phyloP scores from a whole-genome alignment of 2,797 vertebrate genomes.

The Rhabdophis nuchalis region DNA sequence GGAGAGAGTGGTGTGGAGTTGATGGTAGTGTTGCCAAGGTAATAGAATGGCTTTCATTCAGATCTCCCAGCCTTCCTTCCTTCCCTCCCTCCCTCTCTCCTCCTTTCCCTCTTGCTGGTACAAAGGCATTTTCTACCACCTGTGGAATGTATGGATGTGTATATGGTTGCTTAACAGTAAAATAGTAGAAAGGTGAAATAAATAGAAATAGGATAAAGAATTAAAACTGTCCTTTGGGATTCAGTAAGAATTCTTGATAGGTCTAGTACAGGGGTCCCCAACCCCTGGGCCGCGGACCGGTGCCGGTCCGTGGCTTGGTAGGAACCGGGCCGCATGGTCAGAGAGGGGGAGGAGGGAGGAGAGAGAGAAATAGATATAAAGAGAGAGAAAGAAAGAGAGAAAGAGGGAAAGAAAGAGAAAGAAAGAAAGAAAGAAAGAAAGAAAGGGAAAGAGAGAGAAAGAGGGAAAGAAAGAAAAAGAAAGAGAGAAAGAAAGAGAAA shows the following conservation, averaged over 20 bases:
- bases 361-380: too few relatives aligned
- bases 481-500: too few relatives aligned
- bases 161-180: background rate
- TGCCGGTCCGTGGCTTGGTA: too few relatives aligned
- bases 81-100: background rate
- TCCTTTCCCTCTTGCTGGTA: background rate
- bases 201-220: background rate
- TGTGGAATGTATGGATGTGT: background rate
- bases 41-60: constrained; percentile 33
- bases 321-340: too few relatives aligned
- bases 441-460: too few relatives aligned
- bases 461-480: too few relatives aligned
- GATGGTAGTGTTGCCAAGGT: constrained; percentile 42
- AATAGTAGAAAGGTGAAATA: background rate
- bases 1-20: background rate
- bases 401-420: too few relatives aligned
- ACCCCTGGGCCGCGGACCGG: too few relatives aligned
- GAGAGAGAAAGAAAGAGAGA: too few relatives aligned
- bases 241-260: background rate
- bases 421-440: too few relatives aligned
- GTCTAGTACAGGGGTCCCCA: too few relatives aligned
- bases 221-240: background rate
- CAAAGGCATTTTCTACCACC: background rate
- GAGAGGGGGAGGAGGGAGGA: too few relatives aligned
- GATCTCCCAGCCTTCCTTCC: background rate